A percentile compares a stretch with the other conserved stretches of the same genome.
Evolutionary conservation across 1,140 invertebrate species (phyloP).

Genomic region (Drosophila simulans): DNA sequence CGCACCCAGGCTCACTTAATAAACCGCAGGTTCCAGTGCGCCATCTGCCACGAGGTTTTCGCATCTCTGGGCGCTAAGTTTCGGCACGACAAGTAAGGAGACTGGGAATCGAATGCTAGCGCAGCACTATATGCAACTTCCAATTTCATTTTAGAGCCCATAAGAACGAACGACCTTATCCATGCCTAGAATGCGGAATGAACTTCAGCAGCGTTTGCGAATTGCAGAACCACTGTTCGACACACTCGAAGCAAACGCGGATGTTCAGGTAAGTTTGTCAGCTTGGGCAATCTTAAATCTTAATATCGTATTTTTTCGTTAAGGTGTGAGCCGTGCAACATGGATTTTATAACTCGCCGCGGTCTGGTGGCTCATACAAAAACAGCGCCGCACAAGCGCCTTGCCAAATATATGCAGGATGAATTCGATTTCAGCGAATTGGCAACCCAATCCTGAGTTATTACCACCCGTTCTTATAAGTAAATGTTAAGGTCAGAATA

Average conservation of each 20-base stretch:
- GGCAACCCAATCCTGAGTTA: too few species aligned
- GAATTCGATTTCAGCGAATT: conserved; percentile 25
- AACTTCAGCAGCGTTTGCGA: conserved; percentile 32
- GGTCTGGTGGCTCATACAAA: conserved; percentile 32
- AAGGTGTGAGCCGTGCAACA: conserved; percentile 57
- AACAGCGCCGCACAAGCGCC: conserved; percentile 33
- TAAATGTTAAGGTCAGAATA: neutral
- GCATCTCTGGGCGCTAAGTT: conserved; percentile 31
- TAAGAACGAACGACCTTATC: conserved; percentile 66
- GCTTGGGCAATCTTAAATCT: too few species aligned
- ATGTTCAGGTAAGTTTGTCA: conserved; percentile 33
- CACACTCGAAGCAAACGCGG: neutral
- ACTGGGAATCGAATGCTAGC: too few species aligned
- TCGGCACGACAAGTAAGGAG: conserved; percentile 56
- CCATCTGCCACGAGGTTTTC: conserved; percentile 48
- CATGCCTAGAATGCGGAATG: conserved; percentile 58
- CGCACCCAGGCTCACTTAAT: conserved; percentile 14
- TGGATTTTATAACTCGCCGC: conserved; percentile 27
- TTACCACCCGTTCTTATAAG: neutral
- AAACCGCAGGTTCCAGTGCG: conserved; percentile 36
- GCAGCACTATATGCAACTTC: neutral
- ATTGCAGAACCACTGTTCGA: conserved; percentile 33
- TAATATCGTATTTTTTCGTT: neutral
- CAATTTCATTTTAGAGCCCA: conserved; percentile 44
- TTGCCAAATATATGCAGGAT: conserved; percentile 32